Conservation (phyloP, 2,797 vertebrate genomes). For the Sebastes itinus region DNA sequence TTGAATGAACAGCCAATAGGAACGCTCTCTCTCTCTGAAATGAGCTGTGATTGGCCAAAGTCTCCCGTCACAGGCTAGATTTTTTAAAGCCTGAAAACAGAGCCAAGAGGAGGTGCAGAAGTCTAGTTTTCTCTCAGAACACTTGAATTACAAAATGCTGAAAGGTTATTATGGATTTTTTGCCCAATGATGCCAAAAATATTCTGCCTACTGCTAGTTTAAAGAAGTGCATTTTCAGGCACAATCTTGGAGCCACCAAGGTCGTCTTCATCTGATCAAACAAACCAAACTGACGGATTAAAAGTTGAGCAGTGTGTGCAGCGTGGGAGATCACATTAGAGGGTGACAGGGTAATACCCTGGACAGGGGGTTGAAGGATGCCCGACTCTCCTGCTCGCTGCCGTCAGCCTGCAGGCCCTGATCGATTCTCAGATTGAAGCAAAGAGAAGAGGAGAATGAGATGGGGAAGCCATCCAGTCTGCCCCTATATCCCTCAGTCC, state of each 20-base stretch:
- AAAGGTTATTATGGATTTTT: no score
- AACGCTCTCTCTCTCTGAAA: no score
- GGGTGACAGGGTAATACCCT: slow-evolving; percentile 33
- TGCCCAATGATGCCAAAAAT: no score
- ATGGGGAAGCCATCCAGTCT: slow-evolving; percentile 31
- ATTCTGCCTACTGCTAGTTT: no score
- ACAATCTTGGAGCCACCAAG: neutral
- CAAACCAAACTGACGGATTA: neutral
- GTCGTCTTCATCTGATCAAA: neutral
- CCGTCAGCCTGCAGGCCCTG: slow-evolving; percentile 29
- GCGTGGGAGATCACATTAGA: slow-evolving; percentile 13
- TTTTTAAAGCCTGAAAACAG: no score
- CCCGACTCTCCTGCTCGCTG: neutral
- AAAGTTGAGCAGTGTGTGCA: neutral
- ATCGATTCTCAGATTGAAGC: slow-evolving; percentile 53
- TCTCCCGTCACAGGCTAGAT: no score
- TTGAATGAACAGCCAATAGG: no score
- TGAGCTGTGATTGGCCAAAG: no score
- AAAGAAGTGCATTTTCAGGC: no score
- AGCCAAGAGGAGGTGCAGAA: rapidly evolving
- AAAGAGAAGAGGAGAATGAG: slow-evolving; percentile 26
- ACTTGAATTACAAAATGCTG: no score
- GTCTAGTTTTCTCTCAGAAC: no score
- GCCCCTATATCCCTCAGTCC: slow-evolving; percentile 41
- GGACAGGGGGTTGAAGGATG: slow-evolving; percentile 35